These are phyloP conservation scores for Condylostylus longicornis DNA, from an alignment of 1,140 invertebrate genomes.

Conservation along the genomic window DNA sequence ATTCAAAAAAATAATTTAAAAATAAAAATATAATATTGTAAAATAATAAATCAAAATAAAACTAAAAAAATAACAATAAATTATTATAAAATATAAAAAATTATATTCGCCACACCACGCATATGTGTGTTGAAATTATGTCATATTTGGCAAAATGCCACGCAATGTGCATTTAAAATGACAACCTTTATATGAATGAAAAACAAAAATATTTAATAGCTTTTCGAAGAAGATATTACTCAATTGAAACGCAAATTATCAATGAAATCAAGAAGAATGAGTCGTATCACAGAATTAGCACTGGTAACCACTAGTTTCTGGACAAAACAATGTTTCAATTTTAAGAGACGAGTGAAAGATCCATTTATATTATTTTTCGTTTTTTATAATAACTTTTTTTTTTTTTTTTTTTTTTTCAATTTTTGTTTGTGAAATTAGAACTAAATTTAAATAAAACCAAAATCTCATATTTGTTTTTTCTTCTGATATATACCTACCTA, in stretches of 20 bases:
- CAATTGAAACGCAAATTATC: constrained; percentile 63
- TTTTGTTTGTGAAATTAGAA: neutral
- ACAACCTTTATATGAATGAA: neutral
- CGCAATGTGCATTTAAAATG: neutral
- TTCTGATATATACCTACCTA: too few relatives aligned
- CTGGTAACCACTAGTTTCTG: constrained; percentile 44
- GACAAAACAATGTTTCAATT: constrained; percentile 12
- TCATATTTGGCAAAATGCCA: neutral
- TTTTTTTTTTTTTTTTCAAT: constrained; percentile 3
- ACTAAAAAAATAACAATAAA: too few relatives aligned
- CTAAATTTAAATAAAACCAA: neutral
- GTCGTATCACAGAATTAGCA: constrained; percentile 65
- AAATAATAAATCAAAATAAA: too few relatives aligned
- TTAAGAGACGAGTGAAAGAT: constrained; percentile 12
- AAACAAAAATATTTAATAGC: constrained; percentile 33
- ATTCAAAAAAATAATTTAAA: too few relatives aligned
- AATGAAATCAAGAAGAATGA: constrained; percentile 56
- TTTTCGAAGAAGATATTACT: constrained; percentile 76
- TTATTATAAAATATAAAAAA: too few relatives aligned
- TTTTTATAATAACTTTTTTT: constrained; percentile 3
- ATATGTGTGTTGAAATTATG: too few relatives aligned
- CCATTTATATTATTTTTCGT: constrained; percentile 5
- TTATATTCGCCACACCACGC: too few relatives aligned
- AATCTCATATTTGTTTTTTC: constrained; percentile 2
- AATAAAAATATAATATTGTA: too few relatives aligned